phyloP scores from a whole-genome alignment of 2,113 vertebrate species.

The Triplophysa siluroides region DNA sequence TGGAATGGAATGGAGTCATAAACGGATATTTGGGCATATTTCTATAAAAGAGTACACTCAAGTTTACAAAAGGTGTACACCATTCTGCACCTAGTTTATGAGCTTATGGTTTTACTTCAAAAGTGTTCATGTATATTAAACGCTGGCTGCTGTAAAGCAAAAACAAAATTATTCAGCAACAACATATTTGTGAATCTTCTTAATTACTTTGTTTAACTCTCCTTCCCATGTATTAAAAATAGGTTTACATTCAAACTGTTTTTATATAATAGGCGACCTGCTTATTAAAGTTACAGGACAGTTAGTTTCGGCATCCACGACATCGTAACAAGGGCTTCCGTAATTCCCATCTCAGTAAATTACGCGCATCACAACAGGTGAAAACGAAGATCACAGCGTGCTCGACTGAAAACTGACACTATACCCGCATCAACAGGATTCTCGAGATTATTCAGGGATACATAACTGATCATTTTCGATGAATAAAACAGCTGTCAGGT shows the following conservation, averaged over 20 bases:
- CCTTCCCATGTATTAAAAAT: too few relatives aligned
- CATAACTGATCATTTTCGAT: constrained; percentile 26
- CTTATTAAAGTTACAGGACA: not conserved
- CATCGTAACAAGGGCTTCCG: not conserved
- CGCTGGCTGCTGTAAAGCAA: not conserved
- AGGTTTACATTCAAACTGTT: too few relatives aligned
- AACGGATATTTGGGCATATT: not conserved
- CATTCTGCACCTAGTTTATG: too few relatives aligned
- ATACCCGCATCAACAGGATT: not conserved
- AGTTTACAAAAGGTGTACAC: not conserved
- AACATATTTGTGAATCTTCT: not conserved
- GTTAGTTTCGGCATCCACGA: not conserved
- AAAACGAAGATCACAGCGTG: constrained; percentile 17
- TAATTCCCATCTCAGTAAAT: constrained; percentile 1
- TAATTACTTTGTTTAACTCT: not conserved
- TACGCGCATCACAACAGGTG: constrained; percentile 22
- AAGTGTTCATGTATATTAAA: not conserved
- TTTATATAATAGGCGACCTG: not conserved
- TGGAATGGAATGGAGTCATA: too few relatives aligned
- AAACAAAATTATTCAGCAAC: too few relatives aligned
- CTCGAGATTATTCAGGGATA: not conserved
- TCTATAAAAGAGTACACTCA: not conserved
- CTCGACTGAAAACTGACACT: constrained; percentile 19
- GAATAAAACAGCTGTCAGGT: constrained; percentile 27
- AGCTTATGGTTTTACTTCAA: too few relatives aligned